Percentiles rank a stretch among this genome's conserved stretches.
phyloP scores from a whole-genome alignment of 2,113 vertebrate species.

The Macrotus californicus region DNA sequence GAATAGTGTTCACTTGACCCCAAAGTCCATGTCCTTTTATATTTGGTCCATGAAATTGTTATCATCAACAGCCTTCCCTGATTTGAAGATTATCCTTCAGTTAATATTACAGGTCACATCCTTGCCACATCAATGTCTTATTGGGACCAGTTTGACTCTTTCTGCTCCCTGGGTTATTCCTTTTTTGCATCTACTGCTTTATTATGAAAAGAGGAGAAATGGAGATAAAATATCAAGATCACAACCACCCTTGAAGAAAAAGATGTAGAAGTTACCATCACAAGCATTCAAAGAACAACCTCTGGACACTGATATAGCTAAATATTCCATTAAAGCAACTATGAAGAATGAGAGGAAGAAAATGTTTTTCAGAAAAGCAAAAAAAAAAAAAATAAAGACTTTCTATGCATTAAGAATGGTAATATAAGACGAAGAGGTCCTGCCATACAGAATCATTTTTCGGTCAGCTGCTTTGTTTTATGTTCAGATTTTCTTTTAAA shows the following conservation, averaged over 20 bases:
- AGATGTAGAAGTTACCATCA: background rate
- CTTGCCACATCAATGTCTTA: background rate
- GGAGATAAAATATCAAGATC: background rate
- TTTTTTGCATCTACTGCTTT: background rate
- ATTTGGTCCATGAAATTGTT: background rate
- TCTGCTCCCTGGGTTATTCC: background rate
- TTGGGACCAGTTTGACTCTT: background rate
- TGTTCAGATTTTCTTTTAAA: constrained; percentile 71
- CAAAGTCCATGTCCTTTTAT: background rate
- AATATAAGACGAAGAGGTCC: constrained; percentile 50
- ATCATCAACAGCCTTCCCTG: background rate
- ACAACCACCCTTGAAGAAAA: background rate
- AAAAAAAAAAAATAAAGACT: constrained; percentile 55
- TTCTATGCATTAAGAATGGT: constrained; percentile 64
- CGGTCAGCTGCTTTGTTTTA: constrained; percentile 59
- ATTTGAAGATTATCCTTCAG: background rate
- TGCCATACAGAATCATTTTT: constrained; percentile 52
- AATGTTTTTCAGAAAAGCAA: constrained; percentile 48
- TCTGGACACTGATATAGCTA: background rate
- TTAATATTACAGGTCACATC: background rate
- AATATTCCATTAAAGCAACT: background rate
- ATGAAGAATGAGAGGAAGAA: background rate
- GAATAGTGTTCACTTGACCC: background rate
- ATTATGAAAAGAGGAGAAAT: background rate
- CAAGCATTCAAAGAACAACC: background rate